These are phyloP conservation scores for Aradophagus sp. DNA, from an alignment of 1,140 invertebrate species.

Conservation along the genomic window DNA sequence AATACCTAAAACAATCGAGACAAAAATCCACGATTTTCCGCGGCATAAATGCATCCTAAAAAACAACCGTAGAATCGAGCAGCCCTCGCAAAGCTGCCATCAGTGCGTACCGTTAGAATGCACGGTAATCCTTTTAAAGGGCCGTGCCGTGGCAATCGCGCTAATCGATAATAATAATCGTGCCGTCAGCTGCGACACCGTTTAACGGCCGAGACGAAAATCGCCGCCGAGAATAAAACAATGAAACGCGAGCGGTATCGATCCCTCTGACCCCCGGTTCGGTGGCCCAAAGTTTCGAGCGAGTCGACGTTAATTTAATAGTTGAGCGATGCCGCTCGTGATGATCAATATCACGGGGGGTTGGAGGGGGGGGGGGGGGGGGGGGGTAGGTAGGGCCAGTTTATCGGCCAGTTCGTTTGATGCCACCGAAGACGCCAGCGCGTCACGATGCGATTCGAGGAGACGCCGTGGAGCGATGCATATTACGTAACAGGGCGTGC, in stretches of 20 bases:
- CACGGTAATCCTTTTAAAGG: slow-evolving; percentile 13
- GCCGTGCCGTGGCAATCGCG: not conserved
- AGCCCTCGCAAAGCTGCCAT: slow-evolving; percentile 10
- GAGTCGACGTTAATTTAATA: slow-evolving; percentile 17
- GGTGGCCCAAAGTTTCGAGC: slow-evolving; percentile 10
- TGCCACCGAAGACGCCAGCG: slow-evolving; percentile 8
- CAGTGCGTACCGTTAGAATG: slow-evolving; percentile 6
- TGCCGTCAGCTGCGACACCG: slow-evolving; percentile 13
- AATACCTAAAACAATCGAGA: too few species aligned
- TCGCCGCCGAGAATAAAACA: not conserved
- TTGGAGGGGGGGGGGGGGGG: too few species aligned
- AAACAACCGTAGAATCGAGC: too few species aligned
- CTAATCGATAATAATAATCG: slow-evolving; percentile 20
- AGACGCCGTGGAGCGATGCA: slow-evolving; percentile 19
- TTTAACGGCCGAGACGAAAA: slow-evolving; percentile 7
- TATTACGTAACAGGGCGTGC: slow-evolving; percentile 53
- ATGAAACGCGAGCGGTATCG: slow-evolving; percentile 4
- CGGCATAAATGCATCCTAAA: too few species aligned
- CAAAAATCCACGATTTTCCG: too few species aligned
- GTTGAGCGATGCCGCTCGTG: slow-evolving; percentile 10
- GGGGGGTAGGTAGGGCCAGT: not conserved
- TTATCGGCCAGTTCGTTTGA: slow-evolving; percentile 21
- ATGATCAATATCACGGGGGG: slow-evolving; percentile 22
- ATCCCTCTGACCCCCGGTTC: slow-evolving; percentile 9
- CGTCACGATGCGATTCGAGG: slow-evolving; percentile 17